A percentile compares a stretch with the other conserved stretches of the same genome.
Conservation (phyloP, 2,888 invertebrate species). For the Latheticus oryzae region DNA sequence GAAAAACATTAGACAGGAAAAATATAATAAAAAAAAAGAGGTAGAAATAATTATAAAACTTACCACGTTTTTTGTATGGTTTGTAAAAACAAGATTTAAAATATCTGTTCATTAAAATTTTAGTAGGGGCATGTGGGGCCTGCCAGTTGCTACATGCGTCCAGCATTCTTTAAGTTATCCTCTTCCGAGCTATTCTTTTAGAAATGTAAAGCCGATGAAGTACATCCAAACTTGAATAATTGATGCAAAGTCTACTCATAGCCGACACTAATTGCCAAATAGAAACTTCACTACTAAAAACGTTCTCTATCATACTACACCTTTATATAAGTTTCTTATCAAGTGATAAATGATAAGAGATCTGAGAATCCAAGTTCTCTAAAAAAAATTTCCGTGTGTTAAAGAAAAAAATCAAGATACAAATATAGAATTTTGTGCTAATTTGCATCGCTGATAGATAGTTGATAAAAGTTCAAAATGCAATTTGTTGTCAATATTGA, state of each 20-base stretch:
- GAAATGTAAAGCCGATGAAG: conserved; percentile 26
- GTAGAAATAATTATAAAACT: conserved; percentile 35
- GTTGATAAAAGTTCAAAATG: too few species aligned
- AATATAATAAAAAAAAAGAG: conserved; percentile 42
- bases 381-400: too few species aligned
- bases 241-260: conserved; percentile 32
- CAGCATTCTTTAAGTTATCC: conserved; percentile 32
- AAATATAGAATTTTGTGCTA: too few species aligned
- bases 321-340: conserved; percentile 42
- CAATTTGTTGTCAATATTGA: too few species aligned
- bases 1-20: conserved; percentile 34
- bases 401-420: too few species aligned
- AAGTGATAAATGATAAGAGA: conserved; percentile 40
- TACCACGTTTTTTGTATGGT: conserved; percentile 21
- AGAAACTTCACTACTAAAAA: conserved; percentile 37
- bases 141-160: conserved; percentile 28
- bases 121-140: conserved; percentile 32
- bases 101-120: conserved; percentile 40
- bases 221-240: conserved; percentile 27
- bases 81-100: conserved; percentile 33
- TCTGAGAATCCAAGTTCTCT: too few species aligned
- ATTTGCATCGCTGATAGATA: too few species aligned
- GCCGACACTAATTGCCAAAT: conserved; percentile 31
- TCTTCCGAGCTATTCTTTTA: conserved; percentile 20
- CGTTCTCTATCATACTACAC: too few species aligned